Percentiles rank a stretch among this genome's conserved stretches.
Conservation (phyloP, 2,113 vertebrate species). For the Solea senegalensis region DNA sequence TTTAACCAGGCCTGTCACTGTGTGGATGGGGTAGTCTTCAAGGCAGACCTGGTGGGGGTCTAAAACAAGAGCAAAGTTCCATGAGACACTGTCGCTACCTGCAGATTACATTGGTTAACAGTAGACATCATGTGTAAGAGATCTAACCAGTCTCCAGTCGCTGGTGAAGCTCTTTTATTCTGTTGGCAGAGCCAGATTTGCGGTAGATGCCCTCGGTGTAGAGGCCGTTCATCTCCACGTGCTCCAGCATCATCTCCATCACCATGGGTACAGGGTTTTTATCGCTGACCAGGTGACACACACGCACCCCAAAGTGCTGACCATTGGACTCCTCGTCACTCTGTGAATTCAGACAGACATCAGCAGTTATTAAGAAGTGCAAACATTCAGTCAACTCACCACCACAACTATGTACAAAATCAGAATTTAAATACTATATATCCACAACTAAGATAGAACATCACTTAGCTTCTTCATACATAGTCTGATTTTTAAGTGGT, state of each 20-base stretch:
- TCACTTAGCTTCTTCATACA: too few relatives aligned
- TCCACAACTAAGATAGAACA: neutral
- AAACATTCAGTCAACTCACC: neutral
- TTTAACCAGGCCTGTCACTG: conserved; percentile 94
- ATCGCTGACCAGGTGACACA: conserved; percentile 86
- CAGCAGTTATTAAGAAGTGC: neutral
- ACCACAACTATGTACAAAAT: too few relatives aligned
- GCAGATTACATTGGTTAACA: neutral
- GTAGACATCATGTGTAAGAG: neutral
- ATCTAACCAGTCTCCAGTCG: conserved; percentile 87
- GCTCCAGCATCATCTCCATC: conserved; percentile 93
- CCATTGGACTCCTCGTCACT: conserved; percentile 81
- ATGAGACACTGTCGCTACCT: neutral
- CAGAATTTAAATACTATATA: neutral
- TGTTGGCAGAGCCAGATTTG: conserved; percentile 95
- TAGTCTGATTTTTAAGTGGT: too few relatives aligned
- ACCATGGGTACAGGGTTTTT: conserved; percentile 90
- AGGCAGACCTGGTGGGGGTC: conserved; percentile 86
- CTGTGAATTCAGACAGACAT: conserved; percentile 52
- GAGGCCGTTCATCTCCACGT: conserved; percentile 95
- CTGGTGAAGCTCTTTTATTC: conserved; percentile 92
- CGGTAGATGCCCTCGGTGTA: conserved; percentile 98
- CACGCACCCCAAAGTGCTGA: conserved; percentile 89
- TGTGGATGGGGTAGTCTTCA: conserved; percentile 94
- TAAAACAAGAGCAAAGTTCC: conserved; percentile 52